Percentiles rank a stretch among this genome's conserved stretches.
phyloP scores from a whole-genome alignment of 2,113 vertebrate species.

The Alexandromys fortis region DNA sequence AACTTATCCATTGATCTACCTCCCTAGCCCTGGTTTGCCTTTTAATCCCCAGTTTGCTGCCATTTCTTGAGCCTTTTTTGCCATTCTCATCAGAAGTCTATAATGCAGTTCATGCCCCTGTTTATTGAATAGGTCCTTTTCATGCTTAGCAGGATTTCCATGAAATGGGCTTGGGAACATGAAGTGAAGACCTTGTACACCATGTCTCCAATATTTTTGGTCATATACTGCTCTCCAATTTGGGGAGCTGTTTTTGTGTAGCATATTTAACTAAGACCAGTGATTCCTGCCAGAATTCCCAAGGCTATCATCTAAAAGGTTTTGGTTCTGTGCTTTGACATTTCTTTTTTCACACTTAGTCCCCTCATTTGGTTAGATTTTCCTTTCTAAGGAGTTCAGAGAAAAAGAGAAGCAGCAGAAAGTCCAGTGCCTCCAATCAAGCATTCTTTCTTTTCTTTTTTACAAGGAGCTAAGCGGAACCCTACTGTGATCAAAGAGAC shows the following conservation, averaged over 20 bases:
- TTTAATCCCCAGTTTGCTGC: not conserved
- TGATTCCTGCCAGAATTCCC: not conserved
- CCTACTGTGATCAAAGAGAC: not conserved
- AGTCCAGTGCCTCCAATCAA: not conserved
- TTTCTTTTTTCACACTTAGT: slow-evolving; percentile 9
- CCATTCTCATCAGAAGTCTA: not conserved
- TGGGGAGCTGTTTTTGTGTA: not conserved
- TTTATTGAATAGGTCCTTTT: not conserved
- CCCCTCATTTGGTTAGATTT: not conserved
- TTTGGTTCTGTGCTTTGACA: not conserved
- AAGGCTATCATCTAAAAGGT: slow-evolving; percentile 7
- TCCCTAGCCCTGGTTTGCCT: not conserved
- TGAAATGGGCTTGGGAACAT: not conserved
- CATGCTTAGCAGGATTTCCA: not conserved
- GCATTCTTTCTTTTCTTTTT: not conserved
- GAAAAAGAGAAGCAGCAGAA: not conserved
- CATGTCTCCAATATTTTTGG: not conserved
- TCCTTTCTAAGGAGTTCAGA: not conserved
- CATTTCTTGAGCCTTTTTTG: not conserved
- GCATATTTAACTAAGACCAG: not conserved
- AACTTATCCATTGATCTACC: not conserved
- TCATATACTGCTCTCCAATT: not conserved
- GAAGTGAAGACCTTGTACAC: not conserved
- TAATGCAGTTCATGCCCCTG: not conserved
- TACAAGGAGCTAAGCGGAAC: not conserved